Evolutionary conservation across 1,140 invertebrate species (phyloP).

Genomic region (Diorhabda carinulata): DNA sequence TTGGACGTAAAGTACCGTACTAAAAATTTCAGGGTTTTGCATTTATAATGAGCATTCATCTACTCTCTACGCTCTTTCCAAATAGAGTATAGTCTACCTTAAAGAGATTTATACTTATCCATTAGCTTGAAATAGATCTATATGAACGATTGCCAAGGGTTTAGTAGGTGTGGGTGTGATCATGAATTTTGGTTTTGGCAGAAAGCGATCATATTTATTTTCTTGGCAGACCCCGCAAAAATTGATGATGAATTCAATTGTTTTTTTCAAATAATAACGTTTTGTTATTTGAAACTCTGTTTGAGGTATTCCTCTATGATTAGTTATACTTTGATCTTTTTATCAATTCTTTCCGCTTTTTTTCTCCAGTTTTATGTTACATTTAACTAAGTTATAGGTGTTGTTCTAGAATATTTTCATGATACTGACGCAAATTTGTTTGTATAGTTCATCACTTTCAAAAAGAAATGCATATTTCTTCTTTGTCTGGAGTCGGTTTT

Average conservation of each 20-base stretch:
- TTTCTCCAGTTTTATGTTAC: not conserved
- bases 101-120: not conserved
- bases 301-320: not conserved
- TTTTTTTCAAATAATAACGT: not conserved
- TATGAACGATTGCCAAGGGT: not conserved
- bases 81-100: too few relatives aligned
- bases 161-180: too few relatives aligned
- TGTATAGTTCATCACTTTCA: not conserved
- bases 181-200: too few relatives aligned
- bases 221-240: not conserved
- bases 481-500: too few relatives aligned
- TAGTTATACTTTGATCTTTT: not conserved
- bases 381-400: not conserved
- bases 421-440: not conserved
- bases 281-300: not conserved
- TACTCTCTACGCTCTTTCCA: too few relatives aligned
- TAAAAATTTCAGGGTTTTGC: too few relatives aligned
- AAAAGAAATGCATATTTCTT: not conserved
- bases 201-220: too few relatives aligned
- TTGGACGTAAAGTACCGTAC: too few relatives aligned
- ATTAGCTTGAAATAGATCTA: conserved; percentile 1
- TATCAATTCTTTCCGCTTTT: not conserved
- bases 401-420: not conserved
- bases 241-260: not conserved
- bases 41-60: too few relatives aligned